Evolutionary conservation across 2,888 invertebrate genomes (phyloP), one percentile per base, ranked within the genome.

Genomic region (Cheiracanthium punctorium): DNA sequence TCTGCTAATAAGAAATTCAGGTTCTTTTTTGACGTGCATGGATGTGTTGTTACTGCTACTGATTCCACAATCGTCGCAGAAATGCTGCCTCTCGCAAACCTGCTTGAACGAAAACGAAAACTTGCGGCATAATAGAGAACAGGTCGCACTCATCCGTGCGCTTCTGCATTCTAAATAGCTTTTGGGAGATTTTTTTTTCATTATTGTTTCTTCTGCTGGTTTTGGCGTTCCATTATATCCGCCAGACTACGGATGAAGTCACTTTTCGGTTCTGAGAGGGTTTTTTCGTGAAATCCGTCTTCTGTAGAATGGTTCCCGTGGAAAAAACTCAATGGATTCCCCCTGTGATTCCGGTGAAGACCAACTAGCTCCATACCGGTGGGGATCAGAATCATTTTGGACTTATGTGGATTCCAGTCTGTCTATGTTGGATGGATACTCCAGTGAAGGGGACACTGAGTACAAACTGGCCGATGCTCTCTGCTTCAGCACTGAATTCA

Each of bases 311-410:
- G 58, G 20, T 58, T 20, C 5, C 7, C 24, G 58, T 5, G 48
- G 8, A 2, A 17, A 17, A 48, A 48, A 17, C 48, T 48, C 20
- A 24, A 58, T 58, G 58, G 67, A 67, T 32, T 67, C 67, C 17
- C 17, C 67, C 1, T 32, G 7, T 67, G 30, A 14, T 1, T 7
- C n/a, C 24, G 17, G 30, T 67, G 17, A 32, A n/a, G 30, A 30
- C 8, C 67, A 30, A 30, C 8, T 29, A 43, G 28, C 71, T n/a
- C 71, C 17, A 24, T 33, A 28, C 20, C 69, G 20, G 1, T 79
- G 74, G 76, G 84, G 70, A 1, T 73, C 84, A 1, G 37, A 71
- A 14, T 82, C 82, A 0, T 85, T 85, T 69, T 85, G 84, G 84
- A 85, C 84, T n/a, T 69, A 69, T 17, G 20, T 72, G 41, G 84